Percentiles rank a stretch among this genome's conserved stretches.
These are phyloP conservation scores for Myotis daubentonii DNA, from an alignment of 2,797 vertebrate species.

Conservation along the genomic window DNA sequence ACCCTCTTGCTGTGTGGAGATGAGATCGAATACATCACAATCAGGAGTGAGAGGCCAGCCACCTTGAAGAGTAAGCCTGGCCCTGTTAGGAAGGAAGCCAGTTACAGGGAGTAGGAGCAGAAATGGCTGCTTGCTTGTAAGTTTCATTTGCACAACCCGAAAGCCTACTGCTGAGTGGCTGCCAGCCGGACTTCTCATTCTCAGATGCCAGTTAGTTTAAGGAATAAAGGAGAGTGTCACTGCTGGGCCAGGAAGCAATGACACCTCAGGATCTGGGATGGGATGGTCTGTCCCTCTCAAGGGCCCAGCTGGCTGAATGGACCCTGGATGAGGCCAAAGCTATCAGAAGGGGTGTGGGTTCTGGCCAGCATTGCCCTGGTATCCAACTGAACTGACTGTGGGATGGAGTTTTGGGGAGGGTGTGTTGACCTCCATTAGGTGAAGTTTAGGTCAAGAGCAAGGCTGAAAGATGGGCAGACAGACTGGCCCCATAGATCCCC, in stretches of 20 bases:
- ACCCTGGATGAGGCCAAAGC: not conserved
- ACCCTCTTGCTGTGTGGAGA: not conserved
- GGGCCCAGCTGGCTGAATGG: not conserved
- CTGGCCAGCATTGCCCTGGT: not conserved
- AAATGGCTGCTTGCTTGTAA: not conserved
- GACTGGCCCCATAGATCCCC: not conserved
- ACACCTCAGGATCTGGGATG: not conserved
- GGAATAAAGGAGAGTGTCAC: not conserved
- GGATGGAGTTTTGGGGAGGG: not conserved
- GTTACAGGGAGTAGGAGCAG: not conserved
- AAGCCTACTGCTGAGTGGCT: not conserved
- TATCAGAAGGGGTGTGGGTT: not conserved
- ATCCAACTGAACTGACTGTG: not conserved
- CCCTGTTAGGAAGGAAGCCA: not conserved
- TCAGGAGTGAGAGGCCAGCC: not conserved
- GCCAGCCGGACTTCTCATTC: not conserved
- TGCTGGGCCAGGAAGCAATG: not conserved
- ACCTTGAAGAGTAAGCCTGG: not conserved
- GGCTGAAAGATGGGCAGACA: not conserved
- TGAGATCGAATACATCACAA: rapidly evolving
- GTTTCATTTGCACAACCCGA: not conserved
- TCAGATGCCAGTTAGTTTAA: not conserved
- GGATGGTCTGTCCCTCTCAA: not conserved
- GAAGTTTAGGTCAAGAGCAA: not conserved
- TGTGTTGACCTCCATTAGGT: not conserved